Conservation (phyloP, 2,888 invertebrate species). For the Scaptomyza flava region DNA sequence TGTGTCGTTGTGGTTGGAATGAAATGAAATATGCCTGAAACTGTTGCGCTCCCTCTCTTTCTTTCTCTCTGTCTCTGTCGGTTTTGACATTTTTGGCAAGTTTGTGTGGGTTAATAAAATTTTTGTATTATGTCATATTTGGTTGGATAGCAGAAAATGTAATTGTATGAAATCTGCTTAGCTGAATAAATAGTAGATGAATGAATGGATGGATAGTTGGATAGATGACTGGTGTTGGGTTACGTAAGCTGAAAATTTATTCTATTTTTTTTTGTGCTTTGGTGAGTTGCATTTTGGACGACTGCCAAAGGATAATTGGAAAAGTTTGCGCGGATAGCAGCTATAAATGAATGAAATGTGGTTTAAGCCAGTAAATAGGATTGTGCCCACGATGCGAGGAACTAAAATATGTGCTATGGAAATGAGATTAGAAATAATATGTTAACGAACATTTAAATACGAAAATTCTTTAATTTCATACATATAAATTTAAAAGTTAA, state of each 20-base stretch:
- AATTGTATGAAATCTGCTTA: constrained; percentile 68
- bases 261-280: not conserved
- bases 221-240: constrained; percentile 26
- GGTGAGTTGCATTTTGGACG: constrained; percentile 33
- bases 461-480: too few relatives aligned
- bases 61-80: not conserved
- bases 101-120: constrained; percentile 74
- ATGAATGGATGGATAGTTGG: not conserved
- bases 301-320: constrained; percentile 52
- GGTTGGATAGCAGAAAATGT: constrained; percentile 66
- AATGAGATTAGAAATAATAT: not conserved
- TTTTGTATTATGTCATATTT: constrained; percentile 75
- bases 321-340: constrained; percentile 39
- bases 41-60: not conserved
- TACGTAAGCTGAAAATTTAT: constrained; percentile 28
- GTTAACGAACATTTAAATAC: too few relatives aligned
- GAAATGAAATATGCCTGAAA: constrained; percentile 7
- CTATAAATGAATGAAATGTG: constrained; percentile 24
- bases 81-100: constrained; percentile 54
- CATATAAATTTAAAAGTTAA: too few relatives aligned
- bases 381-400: not conserved
- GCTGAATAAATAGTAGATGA: constrained; percentile 11
- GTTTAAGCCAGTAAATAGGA: not conserved
- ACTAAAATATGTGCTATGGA: not conserved
- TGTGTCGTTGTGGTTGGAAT: constrained; percentile 42